Evolutionary conservation across 2,113 vertebrate genomes (phyloP), one percentile per base, ranked within the genome.

Genomic region (Irena cyanogastra): DNA sequence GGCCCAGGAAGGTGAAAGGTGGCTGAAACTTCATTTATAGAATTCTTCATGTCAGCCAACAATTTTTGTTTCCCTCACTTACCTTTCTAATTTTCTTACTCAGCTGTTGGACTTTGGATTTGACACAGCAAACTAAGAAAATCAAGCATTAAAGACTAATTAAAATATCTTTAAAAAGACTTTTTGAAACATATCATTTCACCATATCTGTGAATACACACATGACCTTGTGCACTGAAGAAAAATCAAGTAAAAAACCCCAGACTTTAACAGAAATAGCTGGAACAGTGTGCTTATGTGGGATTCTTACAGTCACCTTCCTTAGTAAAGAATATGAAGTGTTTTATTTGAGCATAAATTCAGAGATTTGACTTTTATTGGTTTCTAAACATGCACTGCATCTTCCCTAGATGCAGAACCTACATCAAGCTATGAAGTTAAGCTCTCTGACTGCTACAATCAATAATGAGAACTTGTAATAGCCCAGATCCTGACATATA

Each of bases 281-380:
- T 68, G 44, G 16, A 90, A 70, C 22, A 49, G 76, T 15, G 42
- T 50, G 50, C 68, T 91, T 72, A 74, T 68, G 35, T 59, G 26
- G 35, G 86, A 94, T 81, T 89, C 91, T 63, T 66, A 54, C 7
- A 66, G 72, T 61, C 83, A 91, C 89, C 69, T 57, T 61, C 60
- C 59, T 86, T 89, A 86, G 96, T 86, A 96, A 95, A 93, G 72
- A 70, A 89, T 78, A 96, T 66, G 47, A 83, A 87, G 91, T 91
- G 56, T 84, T 95, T 94, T 94, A 95, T 93, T 90, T 74, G 81
- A 78, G 60, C 60, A 87, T 84, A 87, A 93, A 91, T 66, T 87
- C 65, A 70, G 64, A 89, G 35, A 57, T 78, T 69, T 70, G 22
- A 70, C 68, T 83, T 90, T 94, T 83, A 92, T 52, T 80, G 50